Evolutionary conservation across 2,888 invertebrate genomes (phyloP).

Genomic region (Strigamia maritima): DNA sequence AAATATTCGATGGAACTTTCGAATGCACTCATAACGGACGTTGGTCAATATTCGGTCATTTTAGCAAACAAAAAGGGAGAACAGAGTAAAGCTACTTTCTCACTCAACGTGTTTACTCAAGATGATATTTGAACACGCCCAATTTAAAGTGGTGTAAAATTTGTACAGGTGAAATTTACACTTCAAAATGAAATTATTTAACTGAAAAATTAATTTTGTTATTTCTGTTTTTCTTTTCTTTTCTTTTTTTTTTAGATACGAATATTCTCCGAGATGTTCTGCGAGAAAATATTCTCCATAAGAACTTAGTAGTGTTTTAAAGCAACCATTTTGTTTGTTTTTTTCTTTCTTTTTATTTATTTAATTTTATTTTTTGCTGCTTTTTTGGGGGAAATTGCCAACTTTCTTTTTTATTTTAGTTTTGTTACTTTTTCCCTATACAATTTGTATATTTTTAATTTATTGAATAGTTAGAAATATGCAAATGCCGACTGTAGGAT

Average conservation of each 20-base stretch:
- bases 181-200: too few relatives aligned
- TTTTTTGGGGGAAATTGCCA: not conserved
- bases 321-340: not conserved
- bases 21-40: conserved; percentile 70
- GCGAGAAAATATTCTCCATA: not conserved
- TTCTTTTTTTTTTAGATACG: not conserved
- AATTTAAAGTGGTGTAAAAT: conserved; percentile 35
- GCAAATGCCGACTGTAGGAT: not conserved
- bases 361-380: too few relatives aligned
- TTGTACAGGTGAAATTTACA: conserved; percentile 36
- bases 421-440: not conserved
- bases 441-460: not conserved
- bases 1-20: conserved; percentile 75
- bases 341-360: not conserved
- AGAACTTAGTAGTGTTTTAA: not conserved
- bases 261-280: not conserved
- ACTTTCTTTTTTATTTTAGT: not conserved
- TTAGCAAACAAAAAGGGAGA: conserved; percentile 77
- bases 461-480: not conserved
- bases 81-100: conserved; percentile 78
- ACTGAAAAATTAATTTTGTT: not conserved
- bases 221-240: not conserved
- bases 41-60: conserved; percentile 83
- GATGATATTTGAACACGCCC: conserved; percentile 44
- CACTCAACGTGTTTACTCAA: conserved; percentile 66